A percentile compares a stretch with the other conserved stretches of the same genome.
phyloP scores from a whole-genome alignment of 23 tunicate species.

The Halocynthia aurantium region DNA sequence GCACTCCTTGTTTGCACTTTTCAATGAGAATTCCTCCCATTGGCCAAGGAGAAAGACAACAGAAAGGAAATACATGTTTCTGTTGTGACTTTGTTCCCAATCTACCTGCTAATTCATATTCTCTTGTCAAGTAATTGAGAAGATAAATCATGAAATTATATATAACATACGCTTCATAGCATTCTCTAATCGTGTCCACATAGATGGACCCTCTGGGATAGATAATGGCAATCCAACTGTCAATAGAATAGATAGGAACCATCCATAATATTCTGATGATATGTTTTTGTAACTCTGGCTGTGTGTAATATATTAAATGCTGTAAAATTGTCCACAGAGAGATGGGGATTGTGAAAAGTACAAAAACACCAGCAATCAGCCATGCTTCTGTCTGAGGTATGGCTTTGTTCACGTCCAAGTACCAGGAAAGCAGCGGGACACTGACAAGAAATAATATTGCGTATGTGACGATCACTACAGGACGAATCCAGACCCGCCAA shows the following conservation, averaged over 20 bases:
- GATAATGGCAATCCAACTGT: constrained; percentile 69
- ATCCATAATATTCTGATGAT: constrained; percentile 82
- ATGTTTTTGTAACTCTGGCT: constrained; percentile 92
- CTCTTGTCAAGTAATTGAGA: constrained; percentile 67
- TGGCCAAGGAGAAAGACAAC: constrained; percentile 84
- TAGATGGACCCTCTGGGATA: constrained; percentile 66
- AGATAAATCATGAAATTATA: constrained; percentile 92
- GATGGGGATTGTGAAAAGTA: constrained; percentile 78
- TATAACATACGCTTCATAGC: constrained; percentile 98
- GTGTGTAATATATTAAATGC: constrained; percentile 88
- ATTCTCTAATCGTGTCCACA: constrained; percentile 83
- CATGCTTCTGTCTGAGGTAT: constrained; percentile 54
- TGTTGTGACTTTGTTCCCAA: constrained; percentile 76
- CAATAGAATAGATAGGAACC: constrained; percentile 94
- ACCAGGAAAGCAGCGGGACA: constrained; percentile 50
- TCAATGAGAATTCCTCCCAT: constrained; percentile 92
- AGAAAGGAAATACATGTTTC: constrained; percentile 77
- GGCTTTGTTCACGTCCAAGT: constrained; percentile 42
- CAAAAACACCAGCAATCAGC: constrained; percentile 80
- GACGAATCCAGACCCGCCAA: constrained; percentile 90
- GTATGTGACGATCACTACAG: constrained; percentile 60
- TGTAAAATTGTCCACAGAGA: constrained; percentile 87
- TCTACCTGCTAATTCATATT: constrained; percentile 88
- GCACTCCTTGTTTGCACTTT: constrained; percentile 87
- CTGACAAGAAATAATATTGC: constrained; percentile 56